phyloP scores from a whole-genome alignment of 2,113 vertebrate species.

The Semnornis frantzii region DNA sequence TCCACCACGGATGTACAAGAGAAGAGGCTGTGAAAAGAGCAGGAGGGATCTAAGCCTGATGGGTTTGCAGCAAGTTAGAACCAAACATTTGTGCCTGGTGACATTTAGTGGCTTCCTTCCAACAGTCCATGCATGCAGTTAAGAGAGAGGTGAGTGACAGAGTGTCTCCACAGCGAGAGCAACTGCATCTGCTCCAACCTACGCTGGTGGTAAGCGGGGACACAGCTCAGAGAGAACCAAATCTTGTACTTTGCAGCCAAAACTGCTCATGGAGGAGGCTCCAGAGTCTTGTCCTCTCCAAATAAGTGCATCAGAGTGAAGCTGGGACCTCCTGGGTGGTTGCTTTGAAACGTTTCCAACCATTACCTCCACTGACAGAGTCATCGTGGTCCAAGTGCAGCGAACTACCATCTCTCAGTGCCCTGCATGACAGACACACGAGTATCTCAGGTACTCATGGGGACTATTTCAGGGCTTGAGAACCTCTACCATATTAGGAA shows the following conservation, averaged over 20 bases:
- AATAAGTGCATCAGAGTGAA: neutral
- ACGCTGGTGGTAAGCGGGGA: neutral
- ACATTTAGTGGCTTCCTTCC: neutral
- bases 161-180: neutral
- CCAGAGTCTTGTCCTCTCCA: neutral
- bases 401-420: neutral
- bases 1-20: conserved; percentile 88
- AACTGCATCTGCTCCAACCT: neutral
- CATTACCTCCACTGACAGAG: neutral
- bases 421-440: neutral
- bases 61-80: neutral
- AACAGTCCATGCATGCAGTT: neutral
- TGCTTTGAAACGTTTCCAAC: neutral
- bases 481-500: neutral
- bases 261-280: neutral
- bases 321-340: neutral
- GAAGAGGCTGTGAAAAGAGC: conserved; percentile 80
- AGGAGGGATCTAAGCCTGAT: neutral
- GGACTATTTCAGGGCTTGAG: neutral
- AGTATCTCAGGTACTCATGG: neutral
- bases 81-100: neutral
- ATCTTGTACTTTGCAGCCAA: neutral
- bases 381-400: accelerated
- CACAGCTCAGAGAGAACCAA: neutral
- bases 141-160: neutral